These are phyloP conservation scores for Araneus ventricosus DNA, from an alignment of 1,140 invertebrate species.

Conservation along the genomic window DNA sequence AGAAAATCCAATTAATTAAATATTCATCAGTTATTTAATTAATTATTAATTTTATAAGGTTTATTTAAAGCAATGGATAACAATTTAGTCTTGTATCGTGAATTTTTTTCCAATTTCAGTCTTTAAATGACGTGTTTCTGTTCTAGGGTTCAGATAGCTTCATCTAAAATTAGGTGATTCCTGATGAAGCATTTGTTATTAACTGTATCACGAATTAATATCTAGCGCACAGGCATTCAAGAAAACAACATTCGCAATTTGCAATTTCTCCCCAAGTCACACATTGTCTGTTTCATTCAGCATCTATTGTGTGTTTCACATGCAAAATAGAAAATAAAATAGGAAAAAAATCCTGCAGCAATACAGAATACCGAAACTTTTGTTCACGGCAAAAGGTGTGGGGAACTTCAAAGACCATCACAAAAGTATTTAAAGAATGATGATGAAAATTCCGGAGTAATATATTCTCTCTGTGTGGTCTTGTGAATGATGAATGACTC, in stretches of 20 bases:
- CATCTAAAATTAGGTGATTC: no score
- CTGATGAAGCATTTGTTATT: no score
- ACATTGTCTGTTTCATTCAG: slow-evolving; percentile 44
- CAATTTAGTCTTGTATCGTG: no score
- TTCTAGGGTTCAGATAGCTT: no score
- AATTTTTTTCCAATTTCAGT: no score
- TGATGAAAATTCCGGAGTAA: slow-evolving; percentile 65
- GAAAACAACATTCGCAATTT: slow-evolving; percentile 35
- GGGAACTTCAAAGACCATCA: slow-evolving; percentile 41
- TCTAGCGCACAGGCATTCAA: background rate
- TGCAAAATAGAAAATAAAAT: slow-evolving; percentile 18
- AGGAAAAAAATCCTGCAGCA: background rate
- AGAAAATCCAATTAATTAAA: no score
- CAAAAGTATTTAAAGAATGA: slow-evolving; percentile 69
- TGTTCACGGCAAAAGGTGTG: slow-evolving; percentile 46
- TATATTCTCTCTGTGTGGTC: slow-evolving; percentile 44
- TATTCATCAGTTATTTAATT: no score
- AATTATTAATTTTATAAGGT: no score
- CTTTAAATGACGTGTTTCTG: no score
- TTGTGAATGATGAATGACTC: slow-evolving; percentile 48
- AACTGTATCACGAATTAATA: no score
- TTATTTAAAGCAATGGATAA: no score
- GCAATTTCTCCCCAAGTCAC: slow-evolving; percentile 10
- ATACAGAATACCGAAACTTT: slow-evolving; percentile 60
- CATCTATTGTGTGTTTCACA: background rate